These are phyloP conservation scores for Ceratotherium simum DNA, from an alignment of 2,113 vertebrate genomes.

Conservation along the genomic window DNA sequence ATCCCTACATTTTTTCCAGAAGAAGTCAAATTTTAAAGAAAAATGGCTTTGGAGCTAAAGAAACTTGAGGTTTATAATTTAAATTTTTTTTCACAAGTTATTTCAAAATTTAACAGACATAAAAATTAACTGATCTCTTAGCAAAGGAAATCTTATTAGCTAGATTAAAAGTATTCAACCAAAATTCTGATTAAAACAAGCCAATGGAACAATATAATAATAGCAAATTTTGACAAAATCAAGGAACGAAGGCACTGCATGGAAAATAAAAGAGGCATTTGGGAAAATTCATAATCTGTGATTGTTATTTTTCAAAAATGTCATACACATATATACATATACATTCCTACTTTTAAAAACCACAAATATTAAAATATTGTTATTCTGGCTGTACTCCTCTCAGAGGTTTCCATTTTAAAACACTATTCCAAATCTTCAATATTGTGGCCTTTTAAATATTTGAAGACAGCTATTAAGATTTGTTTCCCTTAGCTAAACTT, in stretches of 20 bases:
- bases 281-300: background rate
- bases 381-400: background rate
- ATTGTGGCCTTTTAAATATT: background rate
- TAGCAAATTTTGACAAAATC: conserved; percentile 22
- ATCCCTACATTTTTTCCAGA: background rate
- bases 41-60: conserved; percentile 40
- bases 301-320: background rate
- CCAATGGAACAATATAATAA: background rate
- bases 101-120: conserved; percentile 57
- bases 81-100: background rate
- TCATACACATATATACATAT: background rate
- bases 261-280: background rate
- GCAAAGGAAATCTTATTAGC: conserved; percentile 28
- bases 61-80: conserved; percentile 26
- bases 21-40: conserved; percentile 32
- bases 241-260: background rate
- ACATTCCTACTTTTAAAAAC: background rate
- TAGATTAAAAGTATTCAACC: background rate
- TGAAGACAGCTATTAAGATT: background rate
- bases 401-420: background rate
- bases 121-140: conserved; percentile 45
- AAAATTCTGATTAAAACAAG: conserved; percentile 36
- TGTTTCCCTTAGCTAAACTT: background rate
- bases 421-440: conserved; percentile 7
- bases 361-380: background rate